Percentiles rank a stretch among this genome's conserved stretches.
These are phyloP conservation scores for Theristicus caerulescens DNA, from an alignment of 2,113 vertebrate genomes.

Conservation along the genomic window DNA sequence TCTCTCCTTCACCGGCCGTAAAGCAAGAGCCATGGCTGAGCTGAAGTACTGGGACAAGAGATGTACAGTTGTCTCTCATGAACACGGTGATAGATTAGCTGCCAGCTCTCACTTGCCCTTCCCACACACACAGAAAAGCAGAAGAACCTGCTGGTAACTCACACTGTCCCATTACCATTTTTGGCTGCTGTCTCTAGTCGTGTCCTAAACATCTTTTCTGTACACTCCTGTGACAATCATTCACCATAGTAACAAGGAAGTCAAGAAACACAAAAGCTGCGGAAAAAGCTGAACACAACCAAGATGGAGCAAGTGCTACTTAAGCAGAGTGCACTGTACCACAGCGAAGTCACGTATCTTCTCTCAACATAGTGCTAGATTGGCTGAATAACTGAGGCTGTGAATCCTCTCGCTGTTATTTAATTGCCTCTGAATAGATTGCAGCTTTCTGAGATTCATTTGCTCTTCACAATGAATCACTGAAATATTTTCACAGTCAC, in stretches of 20 bases:
- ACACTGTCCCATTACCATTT: neutral
- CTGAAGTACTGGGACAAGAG: neutral
- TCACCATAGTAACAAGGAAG: slow-evolving; percentile 23
- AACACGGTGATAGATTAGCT: neutral
- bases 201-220: neutral
- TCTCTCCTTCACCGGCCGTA: neutral
- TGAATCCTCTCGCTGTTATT: neutral
- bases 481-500: slow-evolving; percentile 36
- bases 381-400: neutral
- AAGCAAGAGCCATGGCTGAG: neutral
- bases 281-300: neutral
- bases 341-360: neutral
- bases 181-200: neutral
- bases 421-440: slow-evolving; percentile 30
- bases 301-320: neutral
- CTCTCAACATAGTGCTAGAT: neutral
- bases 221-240: neutral
- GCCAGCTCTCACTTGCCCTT: neutral
- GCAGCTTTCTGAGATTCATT: slow-evolving; percentile 24
- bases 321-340: neutral
- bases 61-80: neutral
- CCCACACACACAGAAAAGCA: neutral
- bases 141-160: neutral
- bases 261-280: neutral
- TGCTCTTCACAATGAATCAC: slow-evolving; percentile 24